Percentiles rank a stretch among this genome's conserved stretches.
These are phyloP conservation scores for Amphilophus citrinellus DNA, from an alignment of 2,113 vertebrate genomes.

Conservation along the genomic window DNA sequence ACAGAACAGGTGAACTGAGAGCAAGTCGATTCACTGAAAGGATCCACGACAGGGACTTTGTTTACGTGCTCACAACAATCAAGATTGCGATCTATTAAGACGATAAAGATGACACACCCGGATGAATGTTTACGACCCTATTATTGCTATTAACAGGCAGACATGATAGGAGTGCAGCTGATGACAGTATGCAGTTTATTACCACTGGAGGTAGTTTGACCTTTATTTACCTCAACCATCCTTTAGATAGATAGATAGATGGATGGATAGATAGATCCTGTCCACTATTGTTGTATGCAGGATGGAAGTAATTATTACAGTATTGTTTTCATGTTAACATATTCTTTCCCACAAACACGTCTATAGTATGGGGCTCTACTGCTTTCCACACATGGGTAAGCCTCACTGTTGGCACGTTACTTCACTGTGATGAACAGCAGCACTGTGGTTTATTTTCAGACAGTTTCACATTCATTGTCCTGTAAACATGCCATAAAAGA, in stretches of 20 bases:
- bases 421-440: not conserved
- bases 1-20: slow-evolving; percentile 63
- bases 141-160: slow-evolving; percentile 7
- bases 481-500: not conserved
- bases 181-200: slow-evolving; percentile 3
- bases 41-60: slow-evolving; percentile 46
- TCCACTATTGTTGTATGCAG: too few species aligned
- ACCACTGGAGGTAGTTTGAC: not conserved
- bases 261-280: too few species aligned
- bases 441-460: not conserved
- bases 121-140: slow-evolving; percentile 2
- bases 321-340: not conserved
- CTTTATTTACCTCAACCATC: not conserved
- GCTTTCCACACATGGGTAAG: not conserved
- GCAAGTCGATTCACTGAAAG: slow-evolving; percentile 35
- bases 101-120: slow-evolving; percentile 14
- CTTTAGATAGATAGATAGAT: not conserved
- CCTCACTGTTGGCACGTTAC: not conserved
- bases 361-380: not conserved
- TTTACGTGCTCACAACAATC: slow-evolving; percentile 29
- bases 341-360: too few species aligned
- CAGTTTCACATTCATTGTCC: not conserved
- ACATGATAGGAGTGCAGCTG: not conserved
- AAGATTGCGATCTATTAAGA: slow-evolving; percentile 25
- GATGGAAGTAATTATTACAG: too few species aligned